Conservation (phyloP, 1,140 invertebrate species). For the Danaus melanippus region DNA sequence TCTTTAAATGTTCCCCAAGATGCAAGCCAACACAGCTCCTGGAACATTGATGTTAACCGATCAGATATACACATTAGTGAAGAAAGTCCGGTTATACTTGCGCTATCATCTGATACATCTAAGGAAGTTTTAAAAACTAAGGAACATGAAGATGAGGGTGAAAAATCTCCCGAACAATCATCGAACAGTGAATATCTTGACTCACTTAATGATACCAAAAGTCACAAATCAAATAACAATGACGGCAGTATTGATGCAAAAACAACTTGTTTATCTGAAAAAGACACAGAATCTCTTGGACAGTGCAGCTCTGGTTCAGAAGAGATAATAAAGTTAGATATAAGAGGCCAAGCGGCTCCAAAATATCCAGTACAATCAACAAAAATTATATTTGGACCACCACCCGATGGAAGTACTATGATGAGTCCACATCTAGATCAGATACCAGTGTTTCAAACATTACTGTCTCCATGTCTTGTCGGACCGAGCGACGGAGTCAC, state of each 20-base stretch:
- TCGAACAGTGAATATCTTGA: slow-evolving; percentile 50
- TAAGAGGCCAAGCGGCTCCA: slow-evolving; percentile 55
- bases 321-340: slow-evolving; percentile 68
- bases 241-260: slow-evolving; percentile 21
- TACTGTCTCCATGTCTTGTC: slow-evolving; percentile 54
- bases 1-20: slow-evolving; percentile 35
- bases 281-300: slow-evolving; percentile 20
- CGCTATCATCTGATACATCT: slow-evolving; percentile 46
- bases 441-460: slow-evolving; percentile 47
- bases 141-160: slow-evolving; percentile 19
- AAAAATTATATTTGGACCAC: slow-evolving; percentile 63
- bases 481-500: slow-evolving; percentile 39
- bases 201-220: slow-evolving; percentile 49
- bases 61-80: slow-evolving; percentile 51
- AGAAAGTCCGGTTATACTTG: slow-evolving; percentile 56
- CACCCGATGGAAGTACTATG: slow-evolving; percentile 43
- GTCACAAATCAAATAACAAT: slow-evolving; percentile 25
- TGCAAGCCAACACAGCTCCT: slow-evolving; percentile 39
- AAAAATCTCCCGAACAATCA: slow-evolving; percentile 32
- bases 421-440: slow-evolving; percentile 36
- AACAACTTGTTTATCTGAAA: slow-evolving; percentile 17
- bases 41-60: slow-evolving; percentile 41
- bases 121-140: slow-evolving; percentile 36
- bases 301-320: slow-evolving; percentile 53
- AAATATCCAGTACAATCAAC: slow-evolving; percentile 45